These are phyloP conservation scores for Molorchus minor DNA, from an alignment of 2,888 invertebrate genomes.

Conservation along the genomic window DNA sequence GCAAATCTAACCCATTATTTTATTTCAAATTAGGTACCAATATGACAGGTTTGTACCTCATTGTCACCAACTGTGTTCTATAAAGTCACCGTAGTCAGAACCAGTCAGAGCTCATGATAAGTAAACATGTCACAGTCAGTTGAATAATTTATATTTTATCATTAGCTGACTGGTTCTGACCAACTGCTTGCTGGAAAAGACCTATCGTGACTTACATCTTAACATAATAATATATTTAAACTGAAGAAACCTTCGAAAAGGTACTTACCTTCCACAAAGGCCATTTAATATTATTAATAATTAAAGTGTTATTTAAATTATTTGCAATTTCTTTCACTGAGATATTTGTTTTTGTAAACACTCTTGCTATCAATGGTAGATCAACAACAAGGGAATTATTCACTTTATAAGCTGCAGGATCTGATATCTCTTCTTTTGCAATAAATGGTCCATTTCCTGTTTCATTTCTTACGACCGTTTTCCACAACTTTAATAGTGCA, in stretches of 20 bases:
- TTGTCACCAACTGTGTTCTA: too few species aligned
- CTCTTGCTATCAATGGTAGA: constrained; percentile 56
- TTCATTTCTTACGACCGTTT: constrained; percentile 68
- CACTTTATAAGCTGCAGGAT: constrained; percentile 54
- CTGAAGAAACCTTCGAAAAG: background rate
- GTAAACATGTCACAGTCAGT: too few species aligned
- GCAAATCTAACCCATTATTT: too few species aligned
- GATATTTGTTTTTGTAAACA: constrained; percentile 50
- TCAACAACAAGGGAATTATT: constrained; percentile 59
- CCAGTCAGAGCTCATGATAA: too few species aligned
- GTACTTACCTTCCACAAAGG: constrained; percentile 66
- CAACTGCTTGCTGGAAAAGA: too few species aligned
- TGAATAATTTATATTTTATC: too few species aligned
- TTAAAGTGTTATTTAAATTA: constrained; percentile 52
- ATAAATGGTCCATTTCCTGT: constrained; percentile 61
- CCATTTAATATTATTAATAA: constrained; percentile 60
- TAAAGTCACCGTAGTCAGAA: too few species aligned
- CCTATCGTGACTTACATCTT: too few species aligned
- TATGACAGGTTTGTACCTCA: too few species aligned
- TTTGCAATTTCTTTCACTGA: constrained; percentile 45
- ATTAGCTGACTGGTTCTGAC: too few species aligned
- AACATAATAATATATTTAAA: background rate
- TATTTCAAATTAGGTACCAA: too few species aligned
- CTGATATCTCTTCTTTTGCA: constrained; percentile 55
- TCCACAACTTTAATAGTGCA: constrained; percentile 71